Conservation (phyloP, 2,888 invertebrate species). For the Watsonalla binaria region DNA sequence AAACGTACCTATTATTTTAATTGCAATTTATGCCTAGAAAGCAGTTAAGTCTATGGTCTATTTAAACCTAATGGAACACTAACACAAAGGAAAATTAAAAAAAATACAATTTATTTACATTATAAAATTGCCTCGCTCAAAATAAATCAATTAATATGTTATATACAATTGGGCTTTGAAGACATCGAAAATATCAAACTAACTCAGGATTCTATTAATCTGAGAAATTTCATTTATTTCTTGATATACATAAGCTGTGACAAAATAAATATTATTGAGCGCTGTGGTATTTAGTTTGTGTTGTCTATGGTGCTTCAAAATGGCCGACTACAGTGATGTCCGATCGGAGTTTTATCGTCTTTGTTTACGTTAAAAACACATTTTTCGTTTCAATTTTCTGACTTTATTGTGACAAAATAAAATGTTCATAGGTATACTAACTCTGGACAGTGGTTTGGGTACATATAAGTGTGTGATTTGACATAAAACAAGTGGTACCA, state of each 20-base stretch:
- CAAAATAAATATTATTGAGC: neutral
- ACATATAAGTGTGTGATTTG: slow-evolving; percentile 72
- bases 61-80: too few relatives aligned
- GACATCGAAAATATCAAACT: too few relatives aligned
- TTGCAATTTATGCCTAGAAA: too few relatives aligned
- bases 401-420: slow-evolving; percentile 68
- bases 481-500: slow-evolving; percentile 68
- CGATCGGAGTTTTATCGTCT: slow-evolving; percentile 69
- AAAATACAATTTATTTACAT: too few relatives aligned
- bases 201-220: too few relatives aligned
- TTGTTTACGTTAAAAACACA: slow-evolving; percentile 74
- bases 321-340: slow-evolving; percentile 72
- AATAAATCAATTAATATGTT: too few relatives aligned
- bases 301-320: slow-evolving; percentile 72
- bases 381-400: slow-evolving; percentile 50
- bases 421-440: slow-evolving; percentile 67
- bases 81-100: too few relatives aligned
- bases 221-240: too few relatives aligned
- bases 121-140: too few relatives aligned
- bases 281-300: slow-evolving; percentile 5
- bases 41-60: too few relatives aligned
- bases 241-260: neutral
- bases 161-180: too few relatives aligned
- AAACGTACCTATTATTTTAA: too few relatives aligned
- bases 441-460: slow-evolving; percentile 61